phyloP scores from a whole-genome alignment of 2,113 vertebrate genomes.

The Natator depressus region DNA sequence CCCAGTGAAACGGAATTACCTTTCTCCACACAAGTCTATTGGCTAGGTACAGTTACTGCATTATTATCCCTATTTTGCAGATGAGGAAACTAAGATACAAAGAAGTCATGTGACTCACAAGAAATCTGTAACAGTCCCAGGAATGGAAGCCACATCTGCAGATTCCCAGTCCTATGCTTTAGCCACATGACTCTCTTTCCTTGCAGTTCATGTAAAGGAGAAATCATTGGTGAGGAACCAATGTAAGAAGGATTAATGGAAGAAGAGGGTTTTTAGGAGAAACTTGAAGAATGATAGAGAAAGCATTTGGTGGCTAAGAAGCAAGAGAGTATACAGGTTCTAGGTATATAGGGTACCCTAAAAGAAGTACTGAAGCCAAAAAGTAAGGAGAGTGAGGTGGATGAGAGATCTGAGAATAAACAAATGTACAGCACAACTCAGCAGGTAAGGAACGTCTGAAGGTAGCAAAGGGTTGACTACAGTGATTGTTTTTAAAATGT shows the following conservation, averaged over 20 bases:
- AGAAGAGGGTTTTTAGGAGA: fast-evolving
- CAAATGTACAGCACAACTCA: background rate
- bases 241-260: background rate
- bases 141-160: background rate
- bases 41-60: background rate
- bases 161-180: background rate
- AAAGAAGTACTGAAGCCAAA: background rate
- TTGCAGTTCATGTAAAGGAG: background rate
- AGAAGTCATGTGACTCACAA: background rate
- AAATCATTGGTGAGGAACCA: background rate
- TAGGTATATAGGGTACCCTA: background rate
- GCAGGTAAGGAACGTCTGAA: background rate
- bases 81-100: background rate
- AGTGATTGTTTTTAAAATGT: background rate
- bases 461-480: background rate
- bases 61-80: background rate
- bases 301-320: background rate
- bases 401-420: background rate
- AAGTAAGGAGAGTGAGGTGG: background rate
- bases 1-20: background rate
- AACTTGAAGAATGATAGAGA: background rate
- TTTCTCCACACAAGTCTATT: background rate
- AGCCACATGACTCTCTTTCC: background rate
- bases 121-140: background rate
- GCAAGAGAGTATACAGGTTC: background rate